Percentiles rank a stretch among this genome's conserved stretches.
phyloP scores from a whole-genome alignment of 2,888 invertebrate genomes.

The Aporophyla lueneburgensis region DNA sequence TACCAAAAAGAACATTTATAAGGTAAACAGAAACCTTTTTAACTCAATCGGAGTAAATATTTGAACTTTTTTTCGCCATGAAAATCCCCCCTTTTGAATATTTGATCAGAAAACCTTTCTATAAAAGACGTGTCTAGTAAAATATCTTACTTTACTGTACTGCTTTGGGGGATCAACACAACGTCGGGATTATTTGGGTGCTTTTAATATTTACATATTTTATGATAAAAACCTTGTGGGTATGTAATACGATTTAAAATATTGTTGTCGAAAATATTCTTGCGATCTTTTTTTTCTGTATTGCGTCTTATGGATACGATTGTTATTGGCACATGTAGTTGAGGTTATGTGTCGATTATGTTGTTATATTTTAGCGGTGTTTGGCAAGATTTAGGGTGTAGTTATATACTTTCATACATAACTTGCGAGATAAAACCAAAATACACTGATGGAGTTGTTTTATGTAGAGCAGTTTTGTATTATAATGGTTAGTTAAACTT shows the following conservation, averaged over 20 bases:
- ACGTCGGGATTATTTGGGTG: conserved; percentile 71
- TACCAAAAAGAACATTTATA: conserved; percentile 28
- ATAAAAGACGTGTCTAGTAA: conserved; percentile 64
- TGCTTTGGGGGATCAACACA: conserved; percentile 61
- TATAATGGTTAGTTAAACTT: neutral
- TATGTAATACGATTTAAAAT: conserved; percentile 67
- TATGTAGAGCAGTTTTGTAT: no score
- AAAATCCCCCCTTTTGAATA: conserved; percentile 73
- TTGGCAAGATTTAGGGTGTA: neutral
- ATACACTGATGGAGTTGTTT: neutral
- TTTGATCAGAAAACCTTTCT: conserved; percentile 76
- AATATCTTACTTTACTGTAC: conserved; percentile 71
- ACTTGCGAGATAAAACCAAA: neutral
- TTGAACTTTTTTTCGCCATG: conserved; percentile 64
- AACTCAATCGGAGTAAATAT: conserved; percentile 63
- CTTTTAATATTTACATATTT: conserved; percentile 78
- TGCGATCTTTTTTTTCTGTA: conserved; percentile 20
- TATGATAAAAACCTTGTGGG: conserved; percentile 69
- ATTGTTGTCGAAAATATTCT: conserved; percentile 46
- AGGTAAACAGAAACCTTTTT: conserved; percentile 48
- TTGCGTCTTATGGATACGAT: conserved; percentile 12
- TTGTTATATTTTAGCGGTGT: neutral
- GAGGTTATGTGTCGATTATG: neutral
- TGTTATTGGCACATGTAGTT: neutral
- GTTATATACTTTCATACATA: neutral